phyloP scores from a whole-genome alignment of 1,140 invertebrate genomes.

The Vollenhovia emeryi region DNA sequence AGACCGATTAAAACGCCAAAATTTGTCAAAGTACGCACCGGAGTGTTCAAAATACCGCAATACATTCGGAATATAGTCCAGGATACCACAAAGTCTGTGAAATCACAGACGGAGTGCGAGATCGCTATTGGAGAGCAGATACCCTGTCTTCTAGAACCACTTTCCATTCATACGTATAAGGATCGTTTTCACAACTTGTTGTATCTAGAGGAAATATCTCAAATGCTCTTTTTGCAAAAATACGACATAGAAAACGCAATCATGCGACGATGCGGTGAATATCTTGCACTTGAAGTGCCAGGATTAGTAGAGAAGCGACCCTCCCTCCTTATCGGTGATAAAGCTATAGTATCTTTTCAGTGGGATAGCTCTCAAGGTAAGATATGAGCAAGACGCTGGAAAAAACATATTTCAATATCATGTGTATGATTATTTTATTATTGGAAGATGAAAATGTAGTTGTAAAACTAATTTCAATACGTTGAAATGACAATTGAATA shows the following conservation, averaged over 20 bases:
- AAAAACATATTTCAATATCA: slow-evolving; percentile 10
- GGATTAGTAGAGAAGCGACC: slow-evolving; percentile 94
- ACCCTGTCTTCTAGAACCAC: slow-evolving; percentile 84
- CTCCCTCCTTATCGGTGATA: slow-evolving; percentile 93
- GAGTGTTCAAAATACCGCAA: slow-evolving; percentile 87
- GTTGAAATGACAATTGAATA: neutral
- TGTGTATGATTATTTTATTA: neutral
- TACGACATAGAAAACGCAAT: slow-evolving; percentile 90
- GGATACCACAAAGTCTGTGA: slow-evolving; percentile 77
- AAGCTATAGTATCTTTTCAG: slow-evolving; percentile 86
- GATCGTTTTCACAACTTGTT: slow-evolving; percentile 90
- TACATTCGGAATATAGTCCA: slow-evolving; percentile 85
- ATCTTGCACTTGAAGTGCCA: slow-evolving; percentile 90
- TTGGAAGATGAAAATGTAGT: neutral
- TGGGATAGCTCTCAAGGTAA: slow-evolving; percentile 77
- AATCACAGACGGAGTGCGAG: slow-evolving; percentile 80
- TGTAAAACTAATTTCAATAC: slow-evolving; percentile 29
- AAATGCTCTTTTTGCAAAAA: slow-evolving; percentile 84
- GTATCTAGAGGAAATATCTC: slow-evolving; percentile 81
- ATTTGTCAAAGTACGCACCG: slow-evolving; percentile 86
- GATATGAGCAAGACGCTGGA: slow-evolving; percentile 10
- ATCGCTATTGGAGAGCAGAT: slow-evolving; percentile 80
- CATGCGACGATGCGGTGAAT: slow-evolving; percentile 89
- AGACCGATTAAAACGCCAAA: slow-evolving; percentile 85
- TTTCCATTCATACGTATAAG: slow-evolving; percentile 87